Evolutionary conservation across 2,113 vertebrate species (phyloP), one percentile per base, ranked within the genome.

Genomic region (Indri indri): DNA sequence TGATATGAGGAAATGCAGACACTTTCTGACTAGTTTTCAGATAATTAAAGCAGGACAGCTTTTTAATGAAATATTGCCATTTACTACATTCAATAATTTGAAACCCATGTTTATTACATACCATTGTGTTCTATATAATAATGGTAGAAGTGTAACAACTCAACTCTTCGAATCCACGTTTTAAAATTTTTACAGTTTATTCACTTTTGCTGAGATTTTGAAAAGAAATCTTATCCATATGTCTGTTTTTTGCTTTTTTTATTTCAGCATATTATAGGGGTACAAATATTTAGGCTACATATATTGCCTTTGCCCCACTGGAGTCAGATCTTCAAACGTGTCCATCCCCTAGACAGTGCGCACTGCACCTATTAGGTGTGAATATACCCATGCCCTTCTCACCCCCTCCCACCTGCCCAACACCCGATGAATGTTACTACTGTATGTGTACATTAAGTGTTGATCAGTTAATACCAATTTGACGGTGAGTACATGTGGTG

Each of bases 141-240:
- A 91, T 88, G 77, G 5, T n/a, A 23, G 2, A 40, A 87, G 16
- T 81, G 54, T 77, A 94, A 91, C 50, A 80, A 52, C 57, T 97
- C 70, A 94, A 34, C 13, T 88, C 63, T 71, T 63, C 32, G 13
- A 1, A 47, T 47, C 25, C 82, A 45, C 83, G 6, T 37, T 70
- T 61, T 61, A 5, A 91, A 81, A 70, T 92, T 84, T 96, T 96
- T 96, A 95, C 97, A 97, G 91, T 94, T 97, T 95, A 92, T 85
- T 61, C 95, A 87, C 77, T 98, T 97, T 97, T 96, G 91, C 89
- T 98, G 96, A 95, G 96, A 97, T 98, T 98, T 97, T 95, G 63
- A 86, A 93, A 45, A 59, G 40, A 77, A 90, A 85, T 92, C 37
- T 65, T 45, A 83, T 50, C n/a, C 17, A 14, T n/a, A n/a, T 50